Evolutionary conservation across 1,140 invertebrate species (phyloP).

Genomic region (Oreohelix idahoensis): DNA sequence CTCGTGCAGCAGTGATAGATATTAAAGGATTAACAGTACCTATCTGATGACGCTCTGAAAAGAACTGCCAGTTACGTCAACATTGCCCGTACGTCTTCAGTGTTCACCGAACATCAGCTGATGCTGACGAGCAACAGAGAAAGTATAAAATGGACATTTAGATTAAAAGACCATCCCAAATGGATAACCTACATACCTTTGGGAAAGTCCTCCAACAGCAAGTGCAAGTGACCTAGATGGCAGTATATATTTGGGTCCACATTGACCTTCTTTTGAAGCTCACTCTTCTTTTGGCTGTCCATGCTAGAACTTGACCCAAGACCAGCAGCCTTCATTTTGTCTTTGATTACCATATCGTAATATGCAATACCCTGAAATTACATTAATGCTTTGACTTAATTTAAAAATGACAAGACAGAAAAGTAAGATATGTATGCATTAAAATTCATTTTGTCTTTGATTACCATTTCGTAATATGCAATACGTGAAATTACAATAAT

Average conservation of each 20-base stretch:
- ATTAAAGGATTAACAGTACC: too few species aligned
- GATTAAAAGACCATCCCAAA: too few species aligned
- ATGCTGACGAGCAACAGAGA: too few species aligned
- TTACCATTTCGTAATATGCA: conserved; percentile 34
- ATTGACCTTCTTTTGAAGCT: conserved; percentile 45
- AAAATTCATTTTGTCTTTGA: conserved; percentile 42
- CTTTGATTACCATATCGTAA: conserved; percentile 38
- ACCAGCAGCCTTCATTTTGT: conserved; percentile 40
- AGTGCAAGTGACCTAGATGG: conserved; percentile 93
- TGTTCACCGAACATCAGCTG: too few species aligned
- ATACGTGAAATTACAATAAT: conserved; percentile 21
- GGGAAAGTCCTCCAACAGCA: conserved; percentile 89
- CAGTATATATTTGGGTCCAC: conserved; percentile 92
- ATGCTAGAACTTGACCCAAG: not conserved
- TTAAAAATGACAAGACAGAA: too few species aligned
- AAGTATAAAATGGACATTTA: too few species aligned
- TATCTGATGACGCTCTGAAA: too few species aligned
- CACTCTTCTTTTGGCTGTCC: conserved; percentile 23
- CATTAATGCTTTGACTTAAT: not conserved
- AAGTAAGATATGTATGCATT: too few species aligned
- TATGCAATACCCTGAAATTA: conserved; percentile 31
- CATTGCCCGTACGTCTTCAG: too few species aligned
- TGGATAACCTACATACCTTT: conserved; percentile 74
- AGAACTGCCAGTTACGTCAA: too few species aligned
- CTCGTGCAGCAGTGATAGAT: too few species aligned